Evolutionary conservation across 2,797 vertebrate species (phyloP).

Genomic region (Sylvia borin): DNA sequence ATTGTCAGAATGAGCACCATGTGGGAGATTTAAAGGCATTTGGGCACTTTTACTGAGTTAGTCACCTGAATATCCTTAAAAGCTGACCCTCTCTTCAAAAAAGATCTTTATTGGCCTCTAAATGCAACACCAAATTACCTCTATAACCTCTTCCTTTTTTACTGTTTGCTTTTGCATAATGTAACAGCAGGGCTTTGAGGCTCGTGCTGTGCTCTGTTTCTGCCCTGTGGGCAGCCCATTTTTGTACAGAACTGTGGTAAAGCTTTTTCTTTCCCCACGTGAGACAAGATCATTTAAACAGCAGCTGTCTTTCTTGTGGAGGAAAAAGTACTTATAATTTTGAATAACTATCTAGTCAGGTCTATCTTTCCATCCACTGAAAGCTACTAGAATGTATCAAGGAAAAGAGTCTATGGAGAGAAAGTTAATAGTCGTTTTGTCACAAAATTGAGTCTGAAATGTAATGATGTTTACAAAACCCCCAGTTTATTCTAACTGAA

Average conservation of each 20-base stretch:
- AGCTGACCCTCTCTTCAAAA: neutral
- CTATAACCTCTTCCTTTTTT: neutral
- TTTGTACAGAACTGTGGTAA: neutral
- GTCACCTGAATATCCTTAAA: neutral
- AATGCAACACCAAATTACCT: constrained; percentile 1
- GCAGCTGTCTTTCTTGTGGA: neutral
- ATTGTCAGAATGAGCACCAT: neutral
- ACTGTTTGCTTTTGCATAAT: constrained; percentile 27
- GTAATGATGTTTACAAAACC: neutral
- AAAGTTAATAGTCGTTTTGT: neutral
- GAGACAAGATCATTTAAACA: neutral
- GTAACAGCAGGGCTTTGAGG: neutral
- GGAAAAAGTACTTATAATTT: neutral
- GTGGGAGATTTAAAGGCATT: neutral
- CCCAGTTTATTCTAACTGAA: neutral
- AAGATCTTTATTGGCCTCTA: constrained; percentile 6
- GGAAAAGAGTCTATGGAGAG: neutral
- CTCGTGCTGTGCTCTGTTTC: neutral
- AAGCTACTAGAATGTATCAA: neutral
- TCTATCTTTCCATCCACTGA: neutral
- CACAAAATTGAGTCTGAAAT: neutral
- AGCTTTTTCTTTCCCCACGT: neutral
- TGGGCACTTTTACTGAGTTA: neutral
- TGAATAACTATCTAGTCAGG: neutral
- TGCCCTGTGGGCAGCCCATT: neutral